These are phyloP conservation scores for Caerostris extrusa DNA, from an alignment of 1,140 invertebrate species.

Conservation along the genomic window DNA sequence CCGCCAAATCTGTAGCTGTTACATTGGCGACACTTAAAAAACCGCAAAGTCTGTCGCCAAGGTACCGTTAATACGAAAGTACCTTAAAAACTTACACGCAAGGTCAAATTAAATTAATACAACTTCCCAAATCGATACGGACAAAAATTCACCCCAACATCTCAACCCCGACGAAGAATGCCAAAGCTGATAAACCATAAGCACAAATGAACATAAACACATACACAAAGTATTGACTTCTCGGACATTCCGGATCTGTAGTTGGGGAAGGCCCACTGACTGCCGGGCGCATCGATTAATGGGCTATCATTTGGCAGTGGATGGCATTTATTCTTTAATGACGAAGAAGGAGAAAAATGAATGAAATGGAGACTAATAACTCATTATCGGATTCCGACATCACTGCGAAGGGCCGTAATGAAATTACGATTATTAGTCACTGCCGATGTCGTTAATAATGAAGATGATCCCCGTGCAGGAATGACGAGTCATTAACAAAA, in stretches of 20 bases:
- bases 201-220: too few species aligned
- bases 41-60: too few species aligned
- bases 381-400: slow-evolving; percentile 57
- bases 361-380: slow-evolving; percentile 52
- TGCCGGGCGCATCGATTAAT: neutral
- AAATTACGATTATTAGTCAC: slow-evolving; percentile 60
- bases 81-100: too few species aligned
- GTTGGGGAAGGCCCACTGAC: neutral
- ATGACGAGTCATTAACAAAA: slow-evolving; percentile 23
- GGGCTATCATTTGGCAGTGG: slow-evolving; percentile 10
- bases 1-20: too few species aligned
- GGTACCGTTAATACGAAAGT: too few species aligned
- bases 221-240: neutral
- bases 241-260: neutral
- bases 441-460: slow-evolving; percentile 55
- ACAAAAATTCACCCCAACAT: too few species aligned
- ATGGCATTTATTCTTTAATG: slow-evolving; percentile 4
- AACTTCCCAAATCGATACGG: too few species aligned
- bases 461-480: neutral
- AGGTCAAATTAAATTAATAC: too few species aligned
- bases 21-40: too few species aligned
- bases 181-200: too few species aligned
- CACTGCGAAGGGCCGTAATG: slow-evolving; percentile 36
- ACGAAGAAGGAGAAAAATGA: slow-evolving; percentile 17
- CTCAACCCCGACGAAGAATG: too few species aligned